phyloP scores from a whole-genome alignment of 2,888 invertebrate genomes.

The Mythimna albipuncta region DNA sequence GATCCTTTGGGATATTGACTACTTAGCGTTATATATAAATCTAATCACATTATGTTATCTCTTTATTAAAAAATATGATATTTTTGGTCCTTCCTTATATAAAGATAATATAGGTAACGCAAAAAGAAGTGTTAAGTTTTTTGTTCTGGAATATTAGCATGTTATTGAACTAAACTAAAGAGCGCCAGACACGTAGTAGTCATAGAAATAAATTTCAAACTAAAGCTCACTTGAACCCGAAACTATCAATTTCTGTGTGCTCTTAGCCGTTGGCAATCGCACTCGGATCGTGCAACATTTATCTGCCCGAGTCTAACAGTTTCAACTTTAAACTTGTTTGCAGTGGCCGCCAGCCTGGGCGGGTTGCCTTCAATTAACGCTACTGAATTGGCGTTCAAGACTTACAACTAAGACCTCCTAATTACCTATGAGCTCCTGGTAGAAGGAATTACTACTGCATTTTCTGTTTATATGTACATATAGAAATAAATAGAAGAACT shows the following conservation, averaged over 20 bases:
- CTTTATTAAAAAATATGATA: not conserved
- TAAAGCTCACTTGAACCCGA: slow-evolving; percentile 49
- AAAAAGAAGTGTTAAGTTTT: not conserved
- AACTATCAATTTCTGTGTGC: slow-evolving; percentile 60
- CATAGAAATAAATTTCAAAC: slow-evolving; percentile 28
- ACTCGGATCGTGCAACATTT: slow-evolving; percentile 53
- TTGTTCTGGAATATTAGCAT: not conserved
- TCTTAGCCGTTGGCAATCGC: slow-evolving; percentile 55
- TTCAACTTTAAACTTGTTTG: slow-evolving; percentile 63
- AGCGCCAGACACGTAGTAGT: not conserved
- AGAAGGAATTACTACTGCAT: slow-evolving; percentile 13
- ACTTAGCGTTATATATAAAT: not conserved
- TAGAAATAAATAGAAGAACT: no score
- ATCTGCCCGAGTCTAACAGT: slow-evolving; percentile 55
- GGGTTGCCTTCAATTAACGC: slow-evolving; percentile 70
- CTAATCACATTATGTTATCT: not conserved
- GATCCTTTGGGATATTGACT: slow-evolving; percentile 2
- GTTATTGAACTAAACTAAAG: slow-evolving; percentile 1
- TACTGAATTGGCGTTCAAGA: slow-evolving; percentile 62
- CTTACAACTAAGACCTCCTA: slow-evolving; percentile 61
- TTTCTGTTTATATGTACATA: slow-evolving; percentile 21
- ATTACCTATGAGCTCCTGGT: slow-evolving; percentile 56
- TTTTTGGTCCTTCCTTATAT: not conserved
- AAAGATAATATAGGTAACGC: not conserved
- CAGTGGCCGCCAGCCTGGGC: slow-evolving; percentile 45